Conservation (phyloP, 1,140 invertebrate species). For the Heliconius nattereri region DNA sequence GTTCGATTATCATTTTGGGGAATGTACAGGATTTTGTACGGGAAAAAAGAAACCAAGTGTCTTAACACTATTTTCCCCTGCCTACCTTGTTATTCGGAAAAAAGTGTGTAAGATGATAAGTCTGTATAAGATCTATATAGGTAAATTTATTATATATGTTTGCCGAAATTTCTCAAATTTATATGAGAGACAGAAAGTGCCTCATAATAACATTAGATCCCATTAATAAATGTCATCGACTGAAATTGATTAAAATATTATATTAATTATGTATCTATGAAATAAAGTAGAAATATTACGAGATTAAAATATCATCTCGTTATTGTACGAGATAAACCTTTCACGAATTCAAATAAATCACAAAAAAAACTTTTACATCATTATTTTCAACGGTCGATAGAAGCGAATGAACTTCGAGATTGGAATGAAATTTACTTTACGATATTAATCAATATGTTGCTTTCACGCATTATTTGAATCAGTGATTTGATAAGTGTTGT, state of each 20-base stretch:
- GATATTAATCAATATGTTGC: slow-evolving; percentile 2
- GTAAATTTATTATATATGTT: too few relatives aligned
- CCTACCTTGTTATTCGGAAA: neutral
- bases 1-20: neutral
- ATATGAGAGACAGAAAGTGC: too few relatives aligned
- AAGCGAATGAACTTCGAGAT: slow-evolving; percentile 4
- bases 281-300: neutral
- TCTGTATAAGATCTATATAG: too few relatives aligned
- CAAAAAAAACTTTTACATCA: slow-evolving; percentile 5
- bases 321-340: slow-evolving; percentile 1
- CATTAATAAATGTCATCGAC: too few relatives aligned
- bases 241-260: too few relatives aligned
- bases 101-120: too few relatives aligned
- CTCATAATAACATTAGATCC: too few relatives aligned
- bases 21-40: too few relatives aligned
- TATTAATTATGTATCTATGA: neutral
- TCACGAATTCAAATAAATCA: slow-evolving; percentile 2
- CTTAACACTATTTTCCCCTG: neutral
- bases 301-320: neutral
- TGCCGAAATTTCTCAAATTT: too few relatives aligned
- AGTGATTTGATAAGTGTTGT: slow-evolving; percentile 4
- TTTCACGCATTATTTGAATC: slow-evolving; percentile 2
- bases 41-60: too few relatives aligned
- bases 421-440: slow-evolving; percentile 1
- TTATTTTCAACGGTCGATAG: slow-evolving; percentile 6